phyloP scores from a whole-genome alignment of 2,113 vertebrate species.

The Butastur rufipennis region DNA sequence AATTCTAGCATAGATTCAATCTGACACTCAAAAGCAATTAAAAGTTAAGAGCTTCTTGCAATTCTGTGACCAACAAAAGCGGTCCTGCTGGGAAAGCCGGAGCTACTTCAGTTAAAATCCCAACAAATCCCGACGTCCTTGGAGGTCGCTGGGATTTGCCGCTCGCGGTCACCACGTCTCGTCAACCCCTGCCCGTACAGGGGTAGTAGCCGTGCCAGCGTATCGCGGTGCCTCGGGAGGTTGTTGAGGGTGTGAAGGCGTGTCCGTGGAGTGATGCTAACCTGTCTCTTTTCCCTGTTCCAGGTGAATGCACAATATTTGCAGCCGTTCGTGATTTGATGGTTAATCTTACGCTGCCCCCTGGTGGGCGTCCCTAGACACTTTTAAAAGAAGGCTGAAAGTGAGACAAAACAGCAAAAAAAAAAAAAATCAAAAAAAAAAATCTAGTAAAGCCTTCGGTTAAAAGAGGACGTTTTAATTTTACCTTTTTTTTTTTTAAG shows the following conservation, averaged over 20 bases:
- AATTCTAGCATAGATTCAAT: background rate
- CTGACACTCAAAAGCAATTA: background rate
- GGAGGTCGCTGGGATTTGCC: background rate
- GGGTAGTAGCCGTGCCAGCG: too few species aligned
- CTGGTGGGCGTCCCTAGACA: conserved; percentile 88
- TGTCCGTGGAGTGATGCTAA: conserved; percentile 64
- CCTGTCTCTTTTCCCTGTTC: conserved; percentile 74
- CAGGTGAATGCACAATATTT: conserved; percentile 99
- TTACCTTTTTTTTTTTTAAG: conserved; percentile 61
- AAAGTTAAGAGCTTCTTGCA: background rate
- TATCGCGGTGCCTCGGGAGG: background rate
- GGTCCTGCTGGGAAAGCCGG: background rate
- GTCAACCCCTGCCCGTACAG: background rate
- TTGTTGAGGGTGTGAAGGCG: background rate
- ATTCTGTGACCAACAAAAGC: background rate
- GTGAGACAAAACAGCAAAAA: conserved; percentile 70
- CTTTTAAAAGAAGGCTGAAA: conserved; percentile 75
- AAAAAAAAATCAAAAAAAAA: background rate
- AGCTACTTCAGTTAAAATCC: background rate
- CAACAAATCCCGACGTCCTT: fast-evolving
- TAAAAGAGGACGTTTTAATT: conserved; percentile 73
- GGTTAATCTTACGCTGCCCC: conserved; percentile 92
- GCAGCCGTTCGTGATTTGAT: conserved; percentile 98
- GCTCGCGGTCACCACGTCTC: fast-evolving
- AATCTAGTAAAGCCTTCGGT: conserved; percentile 66